These are phyloP conservation scores for Serranus cabrilla DNA, from an alignment of 2,797 vertebrate genomes.

Conservation along the genomic window DNA sequence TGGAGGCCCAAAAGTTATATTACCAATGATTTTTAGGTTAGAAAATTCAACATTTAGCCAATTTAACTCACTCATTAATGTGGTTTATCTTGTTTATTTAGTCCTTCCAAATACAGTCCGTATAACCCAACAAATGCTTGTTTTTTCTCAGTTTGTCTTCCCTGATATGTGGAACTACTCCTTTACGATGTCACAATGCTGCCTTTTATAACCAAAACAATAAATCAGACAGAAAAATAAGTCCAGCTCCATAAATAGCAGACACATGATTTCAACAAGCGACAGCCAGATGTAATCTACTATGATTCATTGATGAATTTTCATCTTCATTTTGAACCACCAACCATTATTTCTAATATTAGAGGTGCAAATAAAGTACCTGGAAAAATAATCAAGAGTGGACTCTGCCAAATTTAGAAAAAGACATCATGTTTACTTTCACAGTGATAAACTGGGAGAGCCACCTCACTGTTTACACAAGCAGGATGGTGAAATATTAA, in stretches of 20 bases:
- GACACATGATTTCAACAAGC: conserved; percentile 4
- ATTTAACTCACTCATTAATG: neutral
- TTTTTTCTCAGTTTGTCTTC: neutral
- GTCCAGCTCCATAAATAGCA: neutral
- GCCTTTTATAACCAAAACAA: too few species aligned
- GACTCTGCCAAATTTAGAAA: conserved; percentile 38
- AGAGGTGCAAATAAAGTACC: conserved; percentile 22
- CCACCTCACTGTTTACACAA: conserved; percentile 22
- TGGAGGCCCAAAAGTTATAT: too few species aligned
- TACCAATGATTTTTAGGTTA: too few species aligned
- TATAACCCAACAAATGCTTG: neutral
- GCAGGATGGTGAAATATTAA: conserved; percentile 36
- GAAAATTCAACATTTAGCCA: too few species aligned
- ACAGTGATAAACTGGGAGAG: conserved; percentile 31
- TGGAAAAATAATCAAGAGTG: conserved; percentile 34
- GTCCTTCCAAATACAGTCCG: neutral
- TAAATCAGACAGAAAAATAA: neutral
- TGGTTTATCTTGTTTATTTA: neutral
- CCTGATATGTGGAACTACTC: neutral
- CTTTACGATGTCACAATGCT: neutral
- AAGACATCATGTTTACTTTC: conserved; percentile 34
- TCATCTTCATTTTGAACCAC: conserved; percentile 22
- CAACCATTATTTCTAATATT: conserved; percentile 16
- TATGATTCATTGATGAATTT: neutral
- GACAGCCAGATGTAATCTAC: conserved; percentile 1